Evolutionary conservation across 2,113 vertebrate species (phyloP).

Genomic region (Phocoena sinus): DNA sequence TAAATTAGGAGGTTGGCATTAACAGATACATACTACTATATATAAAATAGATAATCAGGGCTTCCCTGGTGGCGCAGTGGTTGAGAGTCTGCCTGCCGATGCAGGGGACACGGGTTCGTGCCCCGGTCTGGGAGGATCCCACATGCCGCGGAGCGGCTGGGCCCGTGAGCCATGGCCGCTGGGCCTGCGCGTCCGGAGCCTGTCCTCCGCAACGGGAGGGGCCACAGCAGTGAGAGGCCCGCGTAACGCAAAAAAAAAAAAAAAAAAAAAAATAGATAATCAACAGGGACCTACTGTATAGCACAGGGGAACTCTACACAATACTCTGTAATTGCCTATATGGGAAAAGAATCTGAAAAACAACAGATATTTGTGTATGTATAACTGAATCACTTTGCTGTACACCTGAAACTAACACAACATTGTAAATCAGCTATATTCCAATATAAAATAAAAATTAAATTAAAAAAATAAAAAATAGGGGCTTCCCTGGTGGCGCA

Average conservation of each 20-base stretch:
- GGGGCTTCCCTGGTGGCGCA: too few relatives aligned
- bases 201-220: too few relatives aligned
- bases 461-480: background rate
- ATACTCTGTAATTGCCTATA: background rate
- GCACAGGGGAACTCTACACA: background rate
- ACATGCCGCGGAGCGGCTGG: too few relatives aligned
- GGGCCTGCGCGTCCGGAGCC: too few relatives aligned
- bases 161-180: too few relatives aligned
- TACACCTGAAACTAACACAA: background rate
- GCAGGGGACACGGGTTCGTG: too few relatives aligned
- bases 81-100: too few relatives aligned
- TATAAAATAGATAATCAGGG: background rate
- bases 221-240: too few relatives aligned
- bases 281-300: background rate
- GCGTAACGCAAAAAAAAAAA: too few relatives aligned
- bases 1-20: background rate
- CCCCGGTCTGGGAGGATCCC: too few relatives aligned
- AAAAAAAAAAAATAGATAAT: background rate
- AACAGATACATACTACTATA: background rate
- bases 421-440: background rate
- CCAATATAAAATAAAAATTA: background rate
- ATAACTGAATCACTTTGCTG: background rate
- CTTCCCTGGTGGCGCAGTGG: too few relatives aligned
- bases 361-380: background rate
- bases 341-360: background rate